Evolutionary conservation across 2,888 invertebrate species (phyloP), one percentile per base, ranked within the genome.

Genomic region (Watsonalla binaria): DNA sequence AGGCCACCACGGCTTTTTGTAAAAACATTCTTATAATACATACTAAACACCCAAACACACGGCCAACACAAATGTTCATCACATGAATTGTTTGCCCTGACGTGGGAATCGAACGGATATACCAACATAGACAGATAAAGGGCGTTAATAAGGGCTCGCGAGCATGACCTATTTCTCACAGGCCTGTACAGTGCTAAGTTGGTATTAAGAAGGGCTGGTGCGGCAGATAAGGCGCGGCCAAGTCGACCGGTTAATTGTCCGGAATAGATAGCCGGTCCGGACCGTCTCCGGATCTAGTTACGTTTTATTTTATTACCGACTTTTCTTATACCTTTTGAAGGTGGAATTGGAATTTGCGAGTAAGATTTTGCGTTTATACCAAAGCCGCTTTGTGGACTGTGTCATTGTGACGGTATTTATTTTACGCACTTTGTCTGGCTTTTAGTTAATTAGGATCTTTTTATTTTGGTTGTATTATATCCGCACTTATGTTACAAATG

Each of bases 201-300:
- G 75, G 74, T 80, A 78, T 82, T 84, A 86, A 81, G 84, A 79
- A 80, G 76, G 82, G 70, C 86, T 87, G 88, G 69, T 70, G 59
- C 61, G 65, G 62, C 63, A 82, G 88, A 87, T 87, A 88, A 86
- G 78, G 72, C 59, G 56, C 52, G 63, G 71, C 63, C 78, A 76
- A 80, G 76, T 72, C 77, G 68, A 68, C 68, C 80, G 80, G 67
- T 74, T 86, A 86, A 87, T 86, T 84, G 86, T 80, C 70, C 74
- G 74, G 81, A 73, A 80, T 77, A 78, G 80, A 80, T 78, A 75
- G 49, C 64, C 66, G 42, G 42, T 42, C 42, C 62, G 57, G 58
- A 59, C 62, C 65, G 62, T 65, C 67, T 63, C 58, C 51, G 60
- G 65, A 64, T 58, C 56, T 60, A 62, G 59, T 54, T 52, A 53